Base-by-base conservation (phyloP, 2,113 vertebrate genomes). In the Ahaetulla prasina region DNA sequence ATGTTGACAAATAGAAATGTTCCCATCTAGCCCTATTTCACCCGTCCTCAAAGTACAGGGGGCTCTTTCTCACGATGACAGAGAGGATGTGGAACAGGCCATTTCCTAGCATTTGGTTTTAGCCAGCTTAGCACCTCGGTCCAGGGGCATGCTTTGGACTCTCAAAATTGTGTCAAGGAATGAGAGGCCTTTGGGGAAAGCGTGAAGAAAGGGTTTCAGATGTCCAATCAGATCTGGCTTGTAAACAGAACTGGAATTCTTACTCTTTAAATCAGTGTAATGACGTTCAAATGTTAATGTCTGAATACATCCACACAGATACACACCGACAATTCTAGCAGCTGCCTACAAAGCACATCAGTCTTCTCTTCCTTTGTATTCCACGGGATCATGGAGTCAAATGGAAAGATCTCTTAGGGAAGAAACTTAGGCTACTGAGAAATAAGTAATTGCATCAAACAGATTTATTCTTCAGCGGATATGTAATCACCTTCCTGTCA, bases 391-490 rank as follows among this genome's bases (percentile, higher is more conserved):
- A 91, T 45, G 18, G 16, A 63, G 84, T 91, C 93, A 91, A 45
- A 86, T 89, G 54, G 54, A 96, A 96, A 94, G 94, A 93, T 60
- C 94, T 94, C 94, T 95, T 94, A 92, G 91, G 93, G 91, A 55
- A 94, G 88, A 92, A 93, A 94, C 57, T 91, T 94, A 90, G 27
- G 90, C 94, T 94, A 94, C 93, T 96, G 95, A 94, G 89, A 95
- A 95, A 93, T 89, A 94, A 96, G 92, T 95, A 94, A 95, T 95
- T 96, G 94, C 89, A 90, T 95, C 95, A 94, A 93, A 94, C 94
- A 94, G 94, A 93, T 94, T 94, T 96, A 95, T 93, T 94, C 93
- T 96, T 96, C 94, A 95, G 95, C 94, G 96, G 95, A 96, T 93
- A 96, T 95, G 93, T 95, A 94, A 95, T 94, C 94, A 91, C 92